These are phyloP conservation scores for Rhinolophus sinicus DNA, from an alignment of 2,113 vertebrate genomes.

Conservation along the genomic window DNA sequence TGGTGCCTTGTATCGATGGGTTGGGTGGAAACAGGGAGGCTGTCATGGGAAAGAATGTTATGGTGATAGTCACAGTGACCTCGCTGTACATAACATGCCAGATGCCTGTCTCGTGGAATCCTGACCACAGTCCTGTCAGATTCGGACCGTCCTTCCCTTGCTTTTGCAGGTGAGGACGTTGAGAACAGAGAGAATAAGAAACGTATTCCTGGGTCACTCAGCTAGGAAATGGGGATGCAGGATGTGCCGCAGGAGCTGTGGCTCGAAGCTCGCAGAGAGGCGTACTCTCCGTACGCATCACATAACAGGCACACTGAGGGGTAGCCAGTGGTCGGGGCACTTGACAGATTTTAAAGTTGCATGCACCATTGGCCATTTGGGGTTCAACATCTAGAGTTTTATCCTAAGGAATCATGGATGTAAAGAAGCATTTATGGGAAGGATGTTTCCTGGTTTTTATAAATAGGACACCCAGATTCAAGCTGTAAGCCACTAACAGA, in stretches of 20 bases:
- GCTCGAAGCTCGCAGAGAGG: too few relatives aligned
- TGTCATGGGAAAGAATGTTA: background rate
- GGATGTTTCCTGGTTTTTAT: background rate
- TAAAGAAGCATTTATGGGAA: background rate
- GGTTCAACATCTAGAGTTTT: background rate
- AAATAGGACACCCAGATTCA: background rate
- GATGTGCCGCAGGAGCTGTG: background rate
- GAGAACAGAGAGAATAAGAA: background rate
- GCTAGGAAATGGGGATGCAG: background rate
- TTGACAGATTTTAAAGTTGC: background rate
- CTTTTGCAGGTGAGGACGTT: rapidly evolving
- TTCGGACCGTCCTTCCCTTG: too few relatives aligned
- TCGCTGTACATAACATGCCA: rapidly evolving
- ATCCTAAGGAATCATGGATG: background rate
- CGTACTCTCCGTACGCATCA: rapidly evolving
- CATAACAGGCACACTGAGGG: rapidly evolving
- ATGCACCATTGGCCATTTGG: background rate
- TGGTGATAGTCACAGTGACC: background rate
- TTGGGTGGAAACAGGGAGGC: background rate
- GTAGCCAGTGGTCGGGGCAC: rapidly evolving
- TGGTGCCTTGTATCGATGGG: background rate
- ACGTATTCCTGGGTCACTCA: background rate
- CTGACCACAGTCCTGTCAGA: background rate
- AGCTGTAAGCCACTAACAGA: background rate
- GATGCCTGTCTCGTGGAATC: rapidly evolving